phyloP scores from a whole-genome alignment of 1,140 invertebrate genomes.

The Marisa cornuarietis region DNA sequence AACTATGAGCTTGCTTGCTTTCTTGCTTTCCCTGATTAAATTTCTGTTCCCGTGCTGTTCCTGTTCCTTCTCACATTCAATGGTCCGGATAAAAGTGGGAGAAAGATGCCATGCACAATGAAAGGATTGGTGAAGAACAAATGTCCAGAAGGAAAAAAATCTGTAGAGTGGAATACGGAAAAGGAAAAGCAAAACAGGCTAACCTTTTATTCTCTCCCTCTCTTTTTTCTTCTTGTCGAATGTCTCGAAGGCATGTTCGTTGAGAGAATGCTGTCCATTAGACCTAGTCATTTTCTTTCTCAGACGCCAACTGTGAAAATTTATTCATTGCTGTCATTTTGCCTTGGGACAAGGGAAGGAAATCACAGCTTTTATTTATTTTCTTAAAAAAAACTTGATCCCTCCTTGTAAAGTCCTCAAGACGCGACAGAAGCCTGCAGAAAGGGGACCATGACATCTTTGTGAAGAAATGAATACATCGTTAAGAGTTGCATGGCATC shows the following conservation, averaged over 20 bases:
- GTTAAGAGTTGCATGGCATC: too few relatives aligned
- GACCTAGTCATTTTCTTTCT: not conserved
- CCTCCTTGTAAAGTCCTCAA: not conserved
- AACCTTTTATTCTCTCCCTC: not conserved
- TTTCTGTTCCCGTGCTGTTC: too few relatives aligned
- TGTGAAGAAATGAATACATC: too few relatives aligned
- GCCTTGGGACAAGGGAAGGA: too few relatives aligned
- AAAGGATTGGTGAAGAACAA: too few relatives aligned
- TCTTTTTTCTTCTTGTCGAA: not conserved
- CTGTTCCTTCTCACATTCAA: not conserved
- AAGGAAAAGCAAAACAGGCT: not conserved
- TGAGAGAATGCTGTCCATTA: too few relatives aligned
- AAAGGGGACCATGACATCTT: too few relatives aligned
- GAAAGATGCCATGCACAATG: not conserved
- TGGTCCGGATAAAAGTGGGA: not conserved
- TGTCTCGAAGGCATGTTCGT: too few relatives aligned
- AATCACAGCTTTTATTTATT: not conserved
- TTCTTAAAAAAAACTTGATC: not conserved
- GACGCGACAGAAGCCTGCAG: too few relatives aligned
- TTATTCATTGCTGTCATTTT: too few relatives aligned
- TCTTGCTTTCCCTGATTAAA: not conserved
- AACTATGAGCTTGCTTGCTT: not conserved
- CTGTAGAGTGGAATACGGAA: not conserved
- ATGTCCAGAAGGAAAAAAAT: too few relatives aligned
- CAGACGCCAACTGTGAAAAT: not conserved